Evolutionary conservation across 2,888 invertebrate species (phyloP).

Genomic region (Lasioglossum calceatum): DNA sequence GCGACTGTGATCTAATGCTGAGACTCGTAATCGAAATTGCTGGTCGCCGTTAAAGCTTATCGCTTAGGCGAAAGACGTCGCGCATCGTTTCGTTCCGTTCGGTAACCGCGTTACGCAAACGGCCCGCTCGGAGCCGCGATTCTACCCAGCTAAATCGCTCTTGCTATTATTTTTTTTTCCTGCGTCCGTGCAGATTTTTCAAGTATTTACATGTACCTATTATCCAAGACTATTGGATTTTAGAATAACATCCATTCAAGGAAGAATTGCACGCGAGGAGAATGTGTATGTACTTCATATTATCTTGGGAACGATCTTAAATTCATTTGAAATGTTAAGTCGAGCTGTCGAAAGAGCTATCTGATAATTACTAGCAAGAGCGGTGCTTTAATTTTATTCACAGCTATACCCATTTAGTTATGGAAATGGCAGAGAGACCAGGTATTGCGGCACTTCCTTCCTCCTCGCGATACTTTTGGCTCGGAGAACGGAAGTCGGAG

Average conservation of each 20-base stretch:
- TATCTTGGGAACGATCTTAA: too few relatives aligned
- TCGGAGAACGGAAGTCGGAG: constrained; percentile 18
- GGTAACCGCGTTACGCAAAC: constrained; percentile 16
- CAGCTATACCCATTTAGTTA: neutral
- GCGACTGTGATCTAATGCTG: neutral
- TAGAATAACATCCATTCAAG: too few relatives aligned
- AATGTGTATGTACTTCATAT: accelerated
- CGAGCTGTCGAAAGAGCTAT: too few relatives aligned
- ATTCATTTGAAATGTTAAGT: too few relatives aligned
- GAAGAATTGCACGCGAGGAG: too few relatives aligned
- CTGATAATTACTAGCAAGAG: neutral
- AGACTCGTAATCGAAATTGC: constrained; percentile 19
- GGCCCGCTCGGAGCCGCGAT: neutral
- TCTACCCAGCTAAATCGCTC: neutral
- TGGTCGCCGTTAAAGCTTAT: neutral
- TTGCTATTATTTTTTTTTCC: neutral
- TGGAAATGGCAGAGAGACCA: neutral
- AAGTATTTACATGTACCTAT: neutral
- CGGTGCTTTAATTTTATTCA: neutral
- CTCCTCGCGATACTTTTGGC: neutral
- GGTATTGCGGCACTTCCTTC: neutral
- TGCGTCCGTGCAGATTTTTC: neutral
- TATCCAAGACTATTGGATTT: too few relatives aligned
- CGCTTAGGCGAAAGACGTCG: constrained; percentile 4
- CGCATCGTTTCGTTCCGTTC: constrained; percentile 25